phyloP scores from a whole-genome alignment of 2,888 invertebrate species.

The Perdita meconis region DNA sequence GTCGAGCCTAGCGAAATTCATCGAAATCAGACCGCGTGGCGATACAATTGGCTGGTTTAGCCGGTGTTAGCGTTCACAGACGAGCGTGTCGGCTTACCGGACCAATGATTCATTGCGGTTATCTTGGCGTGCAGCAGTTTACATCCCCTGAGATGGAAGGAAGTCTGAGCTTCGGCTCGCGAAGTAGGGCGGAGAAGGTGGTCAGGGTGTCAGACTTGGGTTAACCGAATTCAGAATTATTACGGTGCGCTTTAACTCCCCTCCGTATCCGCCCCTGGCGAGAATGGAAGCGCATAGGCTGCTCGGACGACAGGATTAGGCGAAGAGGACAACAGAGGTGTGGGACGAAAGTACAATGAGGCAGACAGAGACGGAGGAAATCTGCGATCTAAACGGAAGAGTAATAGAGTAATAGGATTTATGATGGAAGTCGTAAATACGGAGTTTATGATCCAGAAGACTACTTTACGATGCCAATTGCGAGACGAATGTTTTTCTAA shows the following conservation, averaged over 20 bases:
- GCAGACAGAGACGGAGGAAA: neutral
- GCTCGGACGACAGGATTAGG: constrained; percentile 12
- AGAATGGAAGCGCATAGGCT: constrained; percentile 19
- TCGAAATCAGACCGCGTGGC: neutral
- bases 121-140: constrained; percentile 62
- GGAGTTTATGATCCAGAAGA: constrained; percentile 32
- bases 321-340: neutral
- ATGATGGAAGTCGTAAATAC: constrained; percentile 17
- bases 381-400: neutral
- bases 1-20: neutral
- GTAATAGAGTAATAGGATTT: too few species aligned
- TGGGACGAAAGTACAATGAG: neutral
- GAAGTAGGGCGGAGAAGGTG: constrained; percentile 58
- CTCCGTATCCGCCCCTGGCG: constrained; percentile 38
- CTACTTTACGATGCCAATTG: constrained; percentile 35
- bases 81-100: constrained; percentile 64
- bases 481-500: constrained; percentile 15
- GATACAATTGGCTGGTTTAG: constrained; percentile 45
- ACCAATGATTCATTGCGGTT: constrained; percentile 66
- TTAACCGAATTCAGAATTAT: constrained; percentile 75
- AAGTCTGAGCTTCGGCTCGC: constrained; percentile 47
- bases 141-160: constrained; percentile 48
- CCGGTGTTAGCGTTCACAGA: constrained; percentile 46
- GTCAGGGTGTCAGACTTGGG: constrained; percentile 59
- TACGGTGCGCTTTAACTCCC: constrained; percentile 68